Evolutionary conservation across 2,113 vertebrate species (phyloP), one percentile per base, ranked within the genome.

Genomic region (Vicugna pacos): DNA sequence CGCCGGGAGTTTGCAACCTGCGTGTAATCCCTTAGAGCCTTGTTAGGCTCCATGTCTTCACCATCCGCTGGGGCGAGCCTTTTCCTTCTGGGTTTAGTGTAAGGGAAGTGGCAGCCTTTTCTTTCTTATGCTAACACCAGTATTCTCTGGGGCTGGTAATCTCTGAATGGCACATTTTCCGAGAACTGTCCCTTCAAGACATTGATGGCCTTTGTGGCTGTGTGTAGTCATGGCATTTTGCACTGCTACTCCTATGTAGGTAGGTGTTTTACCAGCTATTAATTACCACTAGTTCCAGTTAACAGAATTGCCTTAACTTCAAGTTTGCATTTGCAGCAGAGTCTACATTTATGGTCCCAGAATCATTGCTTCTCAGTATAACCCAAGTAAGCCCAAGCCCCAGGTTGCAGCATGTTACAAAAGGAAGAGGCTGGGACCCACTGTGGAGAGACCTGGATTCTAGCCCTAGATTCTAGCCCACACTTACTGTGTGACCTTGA

Each of bases 1-100:
- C 69, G 20, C 73, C 35, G 94, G 93, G 58, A 90, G 88, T 96
- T 95, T 80, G 96, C 96, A 84, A 35, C 81, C 80, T 83, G 58
- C 84, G 2, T 83, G 52, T 64, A 84, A 95, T 93, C 65, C 81
- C 65, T 65, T n/a, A 87, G 86, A 85, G 92, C 79, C 92, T 94
- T 5, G 58, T 94, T 95, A 69, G 70, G 54, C 73, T 84, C 42
- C 50, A 2, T 19, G 85, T 72, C 96, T 75, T 91, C 85, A 32
- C 52, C 67, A 69, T 91, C 46, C 70, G 48, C 67, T 50, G 88
- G 54, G 91, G 91, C 69, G 32, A 95, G 64, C 65, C 89, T 81
- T 87, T 92, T 72, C 24, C 94, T 90, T 92, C 65, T 95, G 88
- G 80, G 81, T 76, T 90, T 96, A 42, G 13, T 84, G 60, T 10